phyloP scores from a whole-genome alignment of 2,888 invertebrate genomes.

The Taenaris catops region DNA sequence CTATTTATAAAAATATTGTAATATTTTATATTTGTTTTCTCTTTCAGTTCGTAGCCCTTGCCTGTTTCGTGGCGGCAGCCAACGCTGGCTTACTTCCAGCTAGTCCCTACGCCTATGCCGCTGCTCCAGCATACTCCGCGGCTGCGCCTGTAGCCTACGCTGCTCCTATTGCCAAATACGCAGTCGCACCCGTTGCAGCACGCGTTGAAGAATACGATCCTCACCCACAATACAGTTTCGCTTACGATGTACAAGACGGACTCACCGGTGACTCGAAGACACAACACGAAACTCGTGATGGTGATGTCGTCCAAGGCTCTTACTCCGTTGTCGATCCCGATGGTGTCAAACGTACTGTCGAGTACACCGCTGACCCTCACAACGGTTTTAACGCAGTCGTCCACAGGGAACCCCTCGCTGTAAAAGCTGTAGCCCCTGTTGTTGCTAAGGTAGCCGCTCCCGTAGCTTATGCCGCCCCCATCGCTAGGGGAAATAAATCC shows the following conservation, averaged over 20 bases:
- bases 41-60: conserved; percentile 56
- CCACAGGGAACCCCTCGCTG: conserved; percentile 54
- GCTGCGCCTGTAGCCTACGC: conserved; percentile 37
- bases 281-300: conserved; percentile 66
- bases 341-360: conserved; percentile 77
- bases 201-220: conserved; percentile 44
- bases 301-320: conserved; percentile 68
- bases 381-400: conserved; percentile 80
- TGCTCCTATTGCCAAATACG: conserved; percentile 55
- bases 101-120: conserved; percentile 31
- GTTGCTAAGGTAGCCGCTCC: conserved; percentile 52
- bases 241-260: conserved; percentile 78
- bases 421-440: conserved; percentile 43
- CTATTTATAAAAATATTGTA: too few relatives aligned
- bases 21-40: too few relatives aligned
- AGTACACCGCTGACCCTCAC: conserved; percentile 67
- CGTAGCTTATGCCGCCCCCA: conserved; percentile 33
- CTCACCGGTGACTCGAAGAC: conserved; percentile 70
- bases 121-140: conserved; percentile 32
- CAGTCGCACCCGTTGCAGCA: conserved; percentile 31
- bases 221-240: conserved; percentile 73
- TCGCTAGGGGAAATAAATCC: conserved; percentile 26
- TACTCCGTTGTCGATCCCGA: conserved; percentile 78
- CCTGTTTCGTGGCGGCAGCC: conserved; percentile 55
- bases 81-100: conserved; percentile 53